Evolutionary conservation across 2,888 invertebrate species (phyloP).

Genomic region (Eristalinus aeneus): DNA sequence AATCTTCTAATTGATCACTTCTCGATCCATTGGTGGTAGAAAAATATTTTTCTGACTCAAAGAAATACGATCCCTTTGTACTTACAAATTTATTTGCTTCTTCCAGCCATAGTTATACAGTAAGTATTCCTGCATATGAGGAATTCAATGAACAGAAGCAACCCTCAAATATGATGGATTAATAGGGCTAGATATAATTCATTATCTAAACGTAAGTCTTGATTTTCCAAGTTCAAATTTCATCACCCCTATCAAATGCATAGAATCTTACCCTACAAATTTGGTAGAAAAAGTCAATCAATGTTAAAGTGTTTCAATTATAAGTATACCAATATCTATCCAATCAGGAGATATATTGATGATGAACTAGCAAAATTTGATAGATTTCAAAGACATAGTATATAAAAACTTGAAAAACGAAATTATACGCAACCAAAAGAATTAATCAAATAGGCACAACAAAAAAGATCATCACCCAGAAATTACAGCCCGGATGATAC

Average conservation of each 20-base stretch:
- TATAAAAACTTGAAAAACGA: background rate
- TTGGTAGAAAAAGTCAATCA: no score
- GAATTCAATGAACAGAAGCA: conserved; percentile 22
- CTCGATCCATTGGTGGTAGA: conserved; percentile 22
- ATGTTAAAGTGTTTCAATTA: no score
- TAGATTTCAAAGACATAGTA: background rate
- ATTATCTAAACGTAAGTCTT: conserved; percentile 11
- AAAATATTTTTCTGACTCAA: conserved; percentile 13
- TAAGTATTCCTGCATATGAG: conserved; percentile 20
- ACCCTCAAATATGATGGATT: conserved; percentile 34
- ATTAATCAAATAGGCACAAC: conserved; percentile 32
- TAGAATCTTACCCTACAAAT: no score
- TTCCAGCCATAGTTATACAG: conserved; percentile 15
- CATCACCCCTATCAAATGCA: conserved; percentile 4
- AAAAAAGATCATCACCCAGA: conserved; percentile 37
- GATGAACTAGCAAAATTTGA: no score
- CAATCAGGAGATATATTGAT: no score
- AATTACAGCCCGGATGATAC: conserved; percentile 30
- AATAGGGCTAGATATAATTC: conserved; percentile 18
- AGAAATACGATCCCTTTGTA: conserved; percentile 28
- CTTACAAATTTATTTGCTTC: conserved; percentile 34
- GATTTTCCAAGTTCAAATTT: conserved; percentile 32
- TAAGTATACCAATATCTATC: no score
- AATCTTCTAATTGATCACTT: conserved; percentile 24
- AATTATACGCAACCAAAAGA: conserved; percentile 25